Conservation (phyloP, 2,113 vertebrate genomes). For the Proteles cristata region DNA sequence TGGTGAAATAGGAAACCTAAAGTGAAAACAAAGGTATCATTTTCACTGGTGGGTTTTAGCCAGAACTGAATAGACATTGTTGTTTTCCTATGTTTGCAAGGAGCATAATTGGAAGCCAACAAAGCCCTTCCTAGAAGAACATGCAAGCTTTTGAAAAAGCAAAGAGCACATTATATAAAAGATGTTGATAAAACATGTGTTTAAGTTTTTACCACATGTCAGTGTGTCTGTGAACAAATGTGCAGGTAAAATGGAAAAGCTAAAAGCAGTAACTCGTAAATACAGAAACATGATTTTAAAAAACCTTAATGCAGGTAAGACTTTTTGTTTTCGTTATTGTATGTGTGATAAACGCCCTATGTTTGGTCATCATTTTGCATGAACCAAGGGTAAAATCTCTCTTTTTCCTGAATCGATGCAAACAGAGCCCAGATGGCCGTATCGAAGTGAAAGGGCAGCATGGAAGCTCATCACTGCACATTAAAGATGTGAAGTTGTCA, state of each 20-base stretch:
- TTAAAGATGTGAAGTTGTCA: conserved; percentile 92
- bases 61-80: not conserved
- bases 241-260: not conserved
- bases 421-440: conserved; percentile 94
- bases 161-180: not conserved
- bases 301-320: not conserved
- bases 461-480: conserved; percentile 94
- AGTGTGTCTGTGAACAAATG: not conserved
- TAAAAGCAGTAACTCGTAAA: not conserved
- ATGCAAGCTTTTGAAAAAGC: not conserved
- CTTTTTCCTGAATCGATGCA: conserved; percentile 76
- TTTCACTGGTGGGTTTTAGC: not conserved
- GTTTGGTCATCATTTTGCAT: conserved; percentile 59
- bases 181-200: not conserved
- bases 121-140: not conserved
- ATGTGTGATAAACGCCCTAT: not conserved
- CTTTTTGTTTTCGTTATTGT: not conserved
- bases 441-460: conserved; percentile 94
- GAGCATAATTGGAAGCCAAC: not conserved
- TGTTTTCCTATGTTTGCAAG: not conserved
- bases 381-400: conserved; percentile 64
- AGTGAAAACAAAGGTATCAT: fast-evolving
- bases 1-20: not conserved
- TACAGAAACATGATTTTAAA: not conserved
- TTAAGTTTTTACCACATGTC: not conserved